phyloP scores from a whole-genome alignment of 2,113 vertebrate species.

The Motacilla tschutschensis region DNA sequence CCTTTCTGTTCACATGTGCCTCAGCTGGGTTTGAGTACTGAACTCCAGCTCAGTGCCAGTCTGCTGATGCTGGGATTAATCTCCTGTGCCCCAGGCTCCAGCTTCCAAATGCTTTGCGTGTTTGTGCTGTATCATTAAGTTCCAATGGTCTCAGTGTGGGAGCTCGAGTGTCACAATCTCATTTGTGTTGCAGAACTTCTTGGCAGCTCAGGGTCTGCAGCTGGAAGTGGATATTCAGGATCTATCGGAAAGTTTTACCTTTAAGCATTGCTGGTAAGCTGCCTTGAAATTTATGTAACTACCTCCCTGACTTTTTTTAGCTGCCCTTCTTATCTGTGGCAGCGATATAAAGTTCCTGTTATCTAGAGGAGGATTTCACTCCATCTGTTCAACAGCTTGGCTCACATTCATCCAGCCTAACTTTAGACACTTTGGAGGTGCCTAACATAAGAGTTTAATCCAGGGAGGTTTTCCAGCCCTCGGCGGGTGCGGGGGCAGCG shows the following conservation, averaged over 20 bases:
- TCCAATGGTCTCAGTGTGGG: neutral
- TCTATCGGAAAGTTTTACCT: constrained; percentile 23
- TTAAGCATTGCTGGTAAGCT: constrained; percentile 25
- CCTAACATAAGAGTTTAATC: constrained; percentile 42
- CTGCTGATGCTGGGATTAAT: neutral
- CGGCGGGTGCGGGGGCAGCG: fast-evolving
- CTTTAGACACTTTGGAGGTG: constrained; percentile 51
- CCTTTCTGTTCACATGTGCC: neutral
- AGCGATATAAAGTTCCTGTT: constrained; percentile 59
- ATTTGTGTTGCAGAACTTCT: neutral
- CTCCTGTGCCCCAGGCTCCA: neutral
- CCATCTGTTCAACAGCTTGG: constrained; percentile 65
- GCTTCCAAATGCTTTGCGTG: neutral
- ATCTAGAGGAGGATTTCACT: constrained; percentile 63
- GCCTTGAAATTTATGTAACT: constrained; percentile 42
- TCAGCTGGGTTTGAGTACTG: neutral
- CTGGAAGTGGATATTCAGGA: neutral
- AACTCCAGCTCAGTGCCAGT: neutral
- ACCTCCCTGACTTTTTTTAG: constrained; percentile 56
- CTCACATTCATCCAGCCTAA: constrained; percentile 57
- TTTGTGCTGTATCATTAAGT: neutral
- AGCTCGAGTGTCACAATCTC: neutral
- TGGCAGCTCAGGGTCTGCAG: neutral
- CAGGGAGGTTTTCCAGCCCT: neutral
- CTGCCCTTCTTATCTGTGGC: constrained; percentile 60